Base-by-base conservation (phyloP, 1,140 invertebrate species). In the Nixonia krombeini region DNA sequence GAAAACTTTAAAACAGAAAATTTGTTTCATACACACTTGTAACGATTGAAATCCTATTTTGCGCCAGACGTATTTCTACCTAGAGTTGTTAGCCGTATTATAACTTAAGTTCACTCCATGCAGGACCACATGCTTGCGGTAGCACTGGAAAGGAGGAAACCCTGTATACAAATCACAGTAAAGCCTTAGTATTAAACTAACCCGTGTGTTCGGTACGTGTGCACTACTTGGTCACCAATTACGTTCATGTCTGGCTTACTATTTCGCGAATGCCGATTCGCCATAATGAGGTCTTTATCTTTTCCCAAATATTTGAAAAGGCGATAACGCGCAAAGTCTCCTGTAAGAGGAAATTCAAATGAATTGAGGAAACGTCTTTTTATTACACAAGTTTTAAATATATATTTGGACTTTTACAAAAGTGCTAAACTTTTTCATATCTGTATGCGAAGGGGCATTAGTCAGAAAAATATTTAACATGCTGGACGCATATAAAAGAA, bases 101-200 rank as follows among this genome's bases (percentile, higher is more conserved):
- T 64, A 70, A 64, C 67, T 70, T 64, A 61, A 70, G 67, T 70
- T 64, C 58, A 70, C 55, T 70, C 51, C 42, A 61, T 61, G 61
- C 57, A 61, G 57, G 55, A 57, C 61, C 67, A 70, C 61, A 70
- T 70, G 61, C 61, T 65, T 70, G 61, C 52, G 56, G 67, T 65
- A 46, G 57, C 61, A 51, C 61, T 38, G 55, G 61, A 61, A 59
- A 70, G 67, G 72, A 73, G 67, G 63, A 74, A 71, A 72, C 70
- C 70, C 49, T 64, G 70, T 74, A 76, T 73, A 75, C 70, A 77
- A 77, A 79, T 78, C 74, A 72, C 70, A 68, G 70, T 59, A 78
- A 78, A 79, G 72, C 73, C 71, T 65, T 58, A 65, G 56, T 62
- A 62, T 41, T 47, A 42, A 70, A 65, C 57, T 70, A 52, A 70